Base-by-base conservation (phyloP, 2,113 vertebrate genomes). In the Cyanoderma ruficeps region DNA sequence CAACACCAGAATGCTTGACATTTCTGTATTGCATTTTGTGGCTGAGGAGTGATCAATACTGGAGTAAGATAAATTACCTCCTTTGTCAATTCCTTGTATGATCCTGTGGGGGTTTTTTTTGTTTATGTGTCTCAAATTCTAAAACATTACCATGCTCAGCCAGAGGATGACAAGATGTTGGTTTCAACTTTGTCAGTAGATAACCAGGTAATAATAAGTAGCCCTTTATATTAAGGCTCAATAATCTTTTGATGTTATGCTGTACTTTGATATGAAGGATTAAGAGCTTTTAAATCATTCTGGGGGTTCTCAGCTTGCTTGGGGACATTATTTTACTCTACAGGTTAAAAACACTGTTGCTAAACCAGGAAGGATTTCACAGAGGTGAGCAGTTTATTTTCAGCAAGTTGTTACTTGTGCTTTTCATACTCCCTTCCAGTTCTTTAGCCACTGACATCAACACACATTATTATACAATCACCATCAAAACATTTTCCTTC, bases 51-150 rank as follows among this genome's bases (percentile, higher is more conserved):
- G 28, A n/a, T 35, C 53, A 71, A 55, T 61, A 64, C 15, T 17
- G 65, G 83, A 95, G 87, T 86, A 94, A 95, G 93, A 96, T 64
- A 93, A 96, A 91, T 88, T 84, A 93, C 68, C 87, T 95, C 60
- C 31, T 76, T 55, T 83, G 78, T 94, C 74, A 96, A 87, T 70
- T 91, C 94, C 87, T 95, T 91, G 69, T 90, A 96, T 39, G 9
- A 83, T 76, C 4, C 12, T 25, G 27, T 35, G n/a, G n/a, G n/a
- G n/a, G 41, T 3, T 42, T 82, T 82, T 87, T 68, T n/a, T 81
- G 21, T 93, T n/a, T 44, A 87, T 87, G 17, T 81, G 13, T 69
- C 79, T 75, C 64, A 23, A 52, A 30, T 93, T 90, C 81, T 53
- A 84, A 97, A 94, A 93, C 75, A 89, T 95, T 96, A 72, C 69